These are phyloP conservation scores for Podiceps cristatus DNA, from an alignment of 2,113 vertebrate species.

Conservation along the genomic window DNA sequence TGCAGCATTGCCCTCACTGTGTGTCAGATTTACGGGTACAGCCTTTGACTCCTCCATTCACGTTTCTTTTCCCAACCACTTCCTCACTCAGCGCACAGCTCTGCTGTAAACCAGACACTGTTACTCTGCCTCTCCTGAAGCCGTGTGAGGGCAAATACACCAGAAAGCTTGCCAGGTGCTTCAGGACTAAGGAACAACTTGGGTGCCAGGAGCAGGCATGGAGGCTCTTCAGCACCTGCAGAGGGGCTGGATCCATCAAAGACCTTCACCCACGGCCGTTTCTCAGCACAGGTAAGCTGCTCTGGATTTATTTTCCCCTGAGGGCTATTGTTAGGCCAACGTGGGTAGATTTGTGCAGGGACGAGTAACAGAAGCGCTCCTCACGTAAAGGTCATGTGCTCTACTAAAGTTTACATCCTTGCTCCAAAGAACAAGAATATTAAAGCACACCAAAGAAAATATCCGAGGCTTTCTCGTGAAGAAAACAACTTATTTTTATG, in stretches of 20 bases:
- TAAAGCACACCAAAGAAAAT: not conserved
- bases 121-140: accelerated
- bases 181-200: not conserved
- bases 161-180: not conserved
- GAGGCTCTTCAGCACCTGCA: not conserved
- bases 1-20: not conserved
- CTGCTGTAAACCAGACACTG: not conserved
- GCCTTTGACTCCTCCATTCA: not conserved
- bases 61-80: not conserved
- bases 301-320: not conserved
- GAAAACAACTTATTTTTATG: not conserved
- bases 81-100: not conserved
- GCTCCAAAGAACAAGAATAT: not conserved
- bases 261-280: accelerated
- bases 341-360: not conserved
- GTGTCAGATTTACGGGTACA: not conserved
- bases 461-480: not conserved
- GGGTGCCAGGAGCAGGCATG: accelerated
- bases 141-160: not conserved
- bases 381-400: not conserved
- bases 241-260: not conserved
- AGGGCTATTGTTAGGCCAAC: not conserved
- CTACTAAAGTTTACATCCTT: not conserved
- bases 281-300: not conserved
- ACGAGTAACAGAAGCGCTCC: not conserved